A percentile compares a stretch with the other conserved stretches of the same genome.
Conservation (phyloP, 2,888 invertebrate genomes). For the Dryococelus australis region DNA sequence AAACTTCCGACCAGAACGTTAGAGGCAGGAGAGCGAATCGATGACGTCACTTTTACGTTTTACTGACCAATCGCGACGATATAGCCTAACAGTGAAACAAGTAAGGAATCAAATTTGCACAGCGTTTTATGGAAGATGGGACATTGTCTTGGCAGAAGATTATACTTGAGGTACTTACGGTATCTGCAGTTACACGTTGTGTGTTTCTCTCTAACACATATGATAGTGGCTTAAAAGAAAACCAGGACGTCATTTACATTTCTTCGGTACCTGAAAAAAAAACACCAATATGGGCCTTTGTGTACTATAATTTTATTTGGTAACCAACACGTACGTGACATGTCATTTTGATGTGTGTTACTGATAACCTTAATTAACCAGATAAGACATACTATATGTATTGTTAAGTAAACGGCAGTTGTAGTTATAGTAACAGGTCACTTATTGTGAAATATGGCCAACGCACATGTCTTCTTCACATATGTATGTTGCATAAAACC, state of each 20-base stretch:
- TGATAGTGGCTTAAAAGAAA: neutral
- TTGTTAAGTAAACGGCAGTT: too few species aligned
- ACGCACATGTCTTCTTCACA: too few species aligned
- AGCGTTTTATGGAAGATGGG: neutral
- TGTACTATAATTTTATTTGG: too few species aligned
- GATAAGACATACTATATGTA: too few species aligned
- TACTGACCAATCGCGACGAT: neutral
- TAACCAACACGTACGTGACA: too few species aligned
- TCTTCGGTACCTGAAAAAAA: neutral
- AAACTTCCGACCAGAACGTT: neutral
- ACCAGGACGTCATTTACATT: neutral
- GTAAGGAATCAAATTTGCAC: neutral
- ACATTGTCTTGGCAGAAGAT: neutral
- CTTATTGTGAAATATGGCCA: too few species aligned
- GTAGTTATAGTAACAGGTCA: too few species aligned
- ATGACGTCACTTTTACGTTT: neutral
- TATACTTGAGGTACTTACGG: slow-evolving; percentile 4
- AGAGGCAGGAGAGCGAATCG: neutral
- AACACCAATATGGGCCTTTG: too few species aligned
- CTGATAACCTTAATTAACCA: too few species aligned
- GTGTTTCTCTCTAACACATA: neutral
- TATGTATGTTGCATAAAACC: too few species aligned
- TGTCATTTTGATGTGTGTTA: too few species aligned
- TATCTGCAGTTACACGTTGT: neutral
- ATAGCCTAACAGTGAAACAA: neutral